Conservation (phyloP, 2,797 vertebrate genomes). For the Falco cherrug region DNA sequence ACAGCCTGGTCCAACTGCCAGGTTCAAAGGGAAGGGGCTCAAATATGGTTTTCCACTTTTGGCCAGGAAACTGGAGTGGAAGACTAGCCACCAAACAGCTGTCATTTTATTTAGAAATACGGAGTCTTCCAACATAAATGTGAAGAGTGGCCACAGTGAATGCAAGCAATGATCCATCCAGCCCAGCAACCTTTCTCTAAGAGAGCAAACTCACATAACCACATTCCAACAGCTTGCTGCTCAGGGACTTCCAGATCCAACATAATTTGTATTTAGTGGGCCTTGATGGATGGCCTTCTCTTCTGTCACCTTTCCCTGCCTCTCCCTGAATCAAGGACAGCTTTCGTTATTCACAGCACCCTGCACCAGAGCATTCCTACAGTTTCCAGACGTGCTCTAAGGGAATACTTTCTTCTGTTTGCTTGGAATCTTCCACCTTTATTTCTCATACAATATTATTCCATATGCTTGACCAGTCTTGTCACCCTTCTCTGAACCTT, state of each 20-base stretch:
- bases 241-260: background rate
- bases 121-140: background rate
- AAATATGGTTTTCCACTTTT: conserved; percentile 9
- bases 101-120: background rate
- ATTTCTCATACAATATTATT: background rate
- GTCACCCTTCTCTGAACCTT: background rate
- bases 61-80: background rate
- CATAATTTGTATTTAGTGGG: background rate
- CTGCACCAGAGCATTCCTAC: background rate
- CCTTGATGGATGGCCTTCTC: background rate
- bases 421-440: background rate
- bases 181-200: background rate
- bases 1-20: conserved; percentile 25
- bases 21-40: background rate
- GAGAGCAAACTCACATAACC: background rate
- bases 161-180: background rate
- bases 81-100: background rate
- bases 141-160: background rate
- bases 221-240: background rate
- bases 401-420: background rate
- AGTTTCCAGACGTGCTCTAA: background rate
- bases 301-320: background rate
- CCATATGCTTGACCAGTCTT: background rate
- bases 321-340: background rate
- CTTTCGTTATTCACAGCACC: background rate